Base-by-base conservation (phyloP, 2,888 invertebrate species). In the Crepidodera aurea region DNA sequence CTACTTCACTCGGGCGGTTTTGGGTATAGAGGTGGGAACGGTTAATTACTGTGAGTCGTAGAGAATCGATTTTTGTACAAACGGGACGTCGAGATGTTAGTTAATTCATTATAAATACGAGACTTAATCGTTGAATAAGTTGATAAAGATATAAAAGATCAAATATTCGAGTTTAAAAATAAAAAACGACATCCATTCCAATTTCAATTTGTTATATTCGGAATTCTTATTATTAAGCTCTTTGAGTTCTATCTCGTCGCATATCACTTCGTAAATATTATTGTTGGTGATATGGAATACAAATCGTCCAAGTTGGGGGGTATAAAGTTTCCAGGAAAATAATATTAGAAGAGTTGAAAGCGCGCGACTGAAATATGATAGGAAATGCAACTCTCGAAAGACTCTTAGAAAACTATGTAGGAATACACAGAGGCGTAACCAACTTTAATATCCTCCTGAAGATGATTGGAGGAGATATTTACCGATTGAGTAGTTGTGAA, bases 351-450 rank as follows among this genome's bases (percentile, higher is more conserved):
- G 19, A 48, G 34, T 57, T 19, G n/a, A 50, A 44, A 32, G 29
- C 13, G 50, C 50, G 32, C 16, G 15, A 10, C 25, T 29, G 51
- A 64, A 60, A 60, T 53, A 57, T 56, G 50, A 44, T 48, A 34
- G 53, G 29, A 54, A 62, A 57, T 48, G 29, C 51, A 48, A 40
- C 29, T 53, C 32, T 42, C 19, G 32, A 56, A 53, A 16, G 12
- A 55, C 55, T 51, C 60, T 60, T 56, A n/a, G n/a, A n/a, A n/a
- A n/a, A 64, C 59, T 51, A 60, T 62, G 51, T 46, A 56, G 51
- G 60, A 65, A 60, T 60, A 62, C 32, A 62, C 32, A 32, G 32
- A 7, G 32, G 32, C 32, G 32, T 7, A 32, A 32, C 32, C 25
- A 25, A 25, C 7, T 7, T 25, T 25, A n/a, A n/a, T n/a, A n/a